phyloP scores from a whole-genome alignment of 2,888 invertebrate genomes.

The Tetragonisca angustula region DNA sequence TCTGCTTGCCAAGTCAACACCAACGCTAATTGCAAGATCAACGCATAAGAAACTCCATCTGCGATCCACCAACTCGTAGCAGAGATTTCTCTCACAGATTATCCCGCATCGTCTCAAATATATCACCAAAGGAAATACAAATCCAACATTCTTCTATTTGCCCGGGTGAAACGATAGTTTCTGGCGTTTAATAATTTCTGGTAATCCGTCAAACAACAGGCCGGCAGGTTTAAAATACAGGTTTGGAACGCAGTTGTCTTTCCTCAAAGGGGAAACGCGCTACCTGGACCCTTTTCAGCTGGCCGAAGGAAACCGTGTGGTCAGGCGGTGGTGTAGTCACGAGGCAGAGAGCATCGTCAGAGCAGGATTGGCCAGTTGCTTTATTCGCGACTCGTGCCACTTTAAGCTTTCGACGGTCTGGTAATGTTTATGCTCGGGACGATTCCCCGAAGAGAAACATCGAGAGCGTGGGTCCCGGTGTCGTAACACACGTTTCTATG shows the following conservation, averaged over 20 bases:
- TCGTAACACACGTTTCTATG: conserved; percentile 65
- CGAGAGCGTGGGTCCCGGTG: conserved; percentile 42
- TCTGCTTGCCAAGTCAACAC: too few species aligned
- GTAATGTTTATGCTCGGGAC: conserved; percentile 58
- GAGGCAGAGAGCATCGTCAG: background rate
- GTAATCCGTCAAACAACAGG: conserved; percentile 27
- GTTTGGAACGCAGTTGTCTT: conserved; percentile 42
- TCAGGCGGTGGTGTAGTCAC: conserved; percentile 5
- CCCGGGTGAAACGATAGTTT: background rate
- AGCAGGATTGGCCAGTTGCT: conserved; percentile 35
- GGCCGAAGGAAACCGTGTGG: background rate
- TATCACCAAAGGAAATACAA: background rate
- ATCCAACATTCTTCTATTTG: background rate
- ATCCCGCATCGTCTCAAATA: too few species aligned
- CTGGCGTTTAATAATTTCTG: conserved; percentile 20
- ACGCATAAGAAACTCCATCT: too few species aligned
- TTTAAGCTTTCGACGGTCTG: conserved; percentile 57
- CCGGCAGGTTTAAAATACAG: conserved; percentile 31
- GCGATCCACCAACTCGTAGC: too few species aligned
- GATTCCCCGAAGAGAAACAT: conserved; percentile 69
- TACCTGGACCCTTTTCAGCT: conserved; percentile 39
- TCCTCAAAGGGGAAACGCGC: conserved; percentile 19
- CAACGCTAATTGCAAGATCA: too few species aligned
- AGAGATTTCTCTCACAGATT: too few species aligned
- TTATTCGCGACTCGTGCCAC: conserved; percentile 64